phyloP scores from a whole-genome alignment of 2,113 vertebrate species.

The Cairina moschata region DNA sequence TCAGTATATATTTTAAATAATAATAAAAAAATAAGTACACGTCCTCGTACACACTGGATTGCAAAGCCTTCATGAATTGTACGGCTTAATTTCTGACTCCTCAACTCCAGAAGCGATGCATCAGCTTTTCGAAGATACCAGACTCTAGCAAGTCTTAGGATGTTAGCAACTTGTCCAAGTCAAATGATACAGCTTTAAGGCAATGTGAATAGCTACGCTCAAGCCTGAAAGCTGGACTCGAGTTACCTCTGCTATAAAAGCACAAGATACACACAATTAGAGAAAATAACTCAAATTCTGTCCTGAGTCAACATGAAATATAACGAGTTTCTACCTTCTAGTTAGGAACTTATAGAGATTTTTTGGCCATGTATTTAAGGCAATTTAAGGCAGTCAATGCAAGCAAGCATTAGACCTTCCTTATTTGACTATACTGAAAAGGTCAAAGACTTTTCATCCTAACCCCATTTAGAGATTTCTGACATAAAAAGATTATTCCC shows the following conservation, averaged over 20 bases:
- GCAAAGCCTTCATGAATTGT: neutral
- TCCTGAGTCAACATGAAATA: neutral
- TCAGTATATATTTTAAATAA: neutral
- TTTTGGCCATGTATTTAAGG: neutral
- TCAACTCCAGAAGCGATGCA: neutral
- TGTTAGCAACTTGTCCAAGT: neutral
- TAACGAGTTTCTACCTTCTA: neutral
- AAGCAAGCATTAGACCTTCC: constrained; percentile 13
- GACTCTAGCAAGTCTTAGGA: neutral
- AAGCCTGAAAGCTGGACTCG: neutral
- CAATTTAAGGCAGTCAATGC: neutral
- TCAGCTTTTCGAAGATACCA: neutral
- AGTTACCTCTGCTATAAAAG: neutral
- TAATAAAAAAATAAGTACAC: neutral
- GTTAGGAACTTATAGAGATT: neutral
- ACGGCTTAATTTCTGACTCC: neutral
- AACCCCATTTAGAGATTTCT: neutral
- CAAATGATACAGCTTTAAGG: neutral
- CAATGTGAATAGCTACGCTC: neutral
- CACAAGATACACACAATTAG: neutral
- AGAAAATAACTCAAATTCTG: constrained; percentile 1
- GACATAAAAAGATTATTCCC: constrained; percentile 3
- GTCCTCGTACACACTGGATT: neutral
- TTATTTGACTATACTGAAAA: constrained; percentile 17
- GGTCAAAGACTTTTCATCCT: neutral